Conservation (phyloP, 2,888 invertebrate genomes). For the Sturmia bella region DNA sequence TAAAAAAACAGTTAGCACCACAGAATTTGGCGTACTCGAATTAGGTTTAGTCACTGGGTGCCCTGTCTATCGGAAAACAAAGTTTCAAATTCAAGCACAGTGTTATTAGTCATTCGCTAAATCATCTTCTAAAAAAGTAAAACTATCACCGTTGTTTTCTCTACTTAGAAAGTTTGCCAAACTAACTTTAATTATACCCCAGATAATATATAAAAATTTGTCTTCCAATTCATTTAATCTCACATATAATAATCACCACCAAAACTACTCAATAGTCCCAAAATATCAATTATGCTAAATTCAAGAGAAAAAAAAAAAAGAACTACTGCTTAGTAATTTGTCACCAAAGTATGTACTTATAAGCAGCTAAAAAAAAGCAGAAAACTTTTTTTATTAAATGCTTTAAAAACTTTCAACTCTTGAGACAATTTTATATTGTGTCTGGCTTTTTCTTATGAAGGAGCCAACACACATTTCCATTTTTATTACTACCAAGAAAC, state of each 20-base stretch:
- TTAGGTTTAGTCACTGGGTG: too few species aligned
- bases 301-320: constrained; percentile 6
- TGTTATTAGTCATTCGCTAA: too few species aligned
- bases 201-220: neutral
- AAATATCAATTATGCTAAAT: constrained; percentile 50
- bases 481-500: constrained; percentile 58
- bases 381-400: constrained; percentile 47
- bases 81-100: too few species aligned
- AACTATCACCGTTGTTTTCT: too few species aligned
- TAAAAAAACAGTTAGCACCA: too few species aligned
- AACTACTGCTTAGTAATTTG: constrained; percentile 38
- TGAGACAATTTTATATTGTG: constrained; percentile 25
- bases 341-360: constrained; percentile 30
- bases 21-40: too few species aligned
- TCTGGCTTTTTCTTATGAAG: constrained; percentile 37
- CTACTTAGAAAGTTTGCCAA: too few species aligned
- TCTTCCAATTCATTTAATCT: neutral
- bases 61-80: too few species aligned
- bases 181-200: neutral
- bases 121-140: too few species aligned
- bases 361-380: neutral
- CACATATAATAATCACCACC: neutral
- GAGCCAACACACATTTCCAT: constrained; percentile 37
- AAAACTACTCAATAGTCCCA: constrained; percentile 20
- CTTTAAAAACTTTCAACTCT: constrained; percentile 58